These are phyloP conservation scores for Augiades crinisus DNA, from an alignment of 2,888 invertebrate genomes.

Conservation along the genomic window DNA sequence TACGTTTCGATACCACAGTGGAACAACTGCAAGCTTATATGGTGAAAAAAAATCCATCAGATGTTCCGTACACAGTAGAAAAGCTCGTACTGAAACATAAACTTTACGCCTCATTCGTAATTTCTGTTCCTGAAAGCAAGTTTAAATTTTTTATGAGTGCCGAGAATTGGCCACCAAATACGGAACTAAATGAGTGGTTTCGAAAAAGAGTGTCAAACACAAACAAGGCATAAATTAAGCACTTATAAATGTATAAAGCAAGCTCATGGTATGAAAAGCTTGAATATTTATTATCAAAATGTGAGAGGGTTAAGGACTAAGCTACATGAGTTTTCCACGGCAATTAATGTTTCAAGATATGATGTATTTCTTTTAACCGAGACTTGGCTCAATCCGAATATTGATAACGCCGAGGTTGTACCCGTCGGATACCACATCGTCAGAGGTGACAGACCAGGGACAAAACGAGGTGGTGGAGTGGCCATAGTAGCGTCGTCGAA, in stretches of 20 bases:
- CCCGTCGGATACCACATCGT: background rate
- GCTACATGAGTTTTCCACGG: background rate
- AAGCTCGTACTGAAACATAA: background rate
- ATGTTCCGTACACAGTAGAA: background rate
- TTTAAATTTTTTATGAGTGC: constrained; percentile 12
- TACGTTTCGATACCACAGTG: background rate
- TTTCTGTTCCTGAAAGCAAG: background rate
- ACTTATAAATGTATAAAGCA: too few relatives aligned
- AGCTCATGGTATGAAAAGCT: too few relatives aligned
- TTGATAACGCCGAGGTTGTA: constrained; percentile 1
- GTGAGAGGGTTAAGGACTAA: background rate
- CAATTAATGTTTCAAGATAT: background rate
- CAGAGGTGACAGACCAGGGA: background rate
- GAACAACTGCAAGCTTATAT: constrained; percentile 2
- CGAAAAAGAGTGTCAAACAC: background rate
- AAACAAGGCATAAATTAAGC: too few relatives aligned
- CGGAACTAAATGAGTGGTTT: background rate
- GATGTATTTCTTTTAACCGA: background rate
- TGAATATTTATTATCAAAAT: constrained; percentile 1
- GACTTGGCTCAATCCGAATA: background rate
- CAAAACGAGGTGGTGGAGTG: background rate
- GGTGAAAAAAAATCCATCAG: background rate
- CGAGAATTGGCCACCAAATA: constrained; percentile 9
- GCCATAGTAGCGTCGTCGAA: background rate
- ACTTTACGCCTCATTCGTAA: background rate